A percentile compares a stretch with the other conserved stretches of the same genome.
These are phyloP conservation scores for Tonatia bakeri DNA, from an alignment of 2,113 vertebrate genomes.

Conservation along the genomic window DNA sequence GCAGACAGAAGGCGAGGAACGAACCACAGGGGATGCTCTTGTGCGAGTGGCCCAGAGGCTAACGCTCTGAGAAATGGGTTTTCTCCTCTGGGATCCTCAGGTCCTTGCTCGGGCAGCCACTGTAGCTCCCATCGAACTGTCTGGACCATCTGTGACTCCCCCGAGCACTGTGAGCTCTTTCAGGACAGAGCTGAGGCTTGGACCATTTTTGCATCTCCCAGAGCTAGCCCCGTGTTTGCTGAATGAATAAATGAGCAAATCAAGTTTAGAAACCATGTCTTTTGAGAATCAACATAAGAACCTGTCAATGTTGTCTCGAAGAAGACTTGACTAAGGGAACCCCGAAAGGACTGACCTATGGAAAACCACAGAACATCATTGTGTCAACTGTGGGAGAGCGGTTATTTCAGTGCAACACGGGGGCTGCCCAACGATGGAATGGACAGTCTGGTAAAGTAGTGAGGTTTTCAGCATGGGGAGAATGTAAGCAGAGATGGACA, in stretches of 20 bases:
- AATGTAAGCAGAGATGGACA: rapidly evolving
- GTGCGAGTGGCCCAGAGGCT: not conserved
- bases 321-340: not conserved
- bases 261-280: not conserved
- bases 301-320: not conserved
- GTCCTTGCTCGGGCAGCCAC: too few species aligned
- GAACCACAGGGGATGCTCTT: not conserved
- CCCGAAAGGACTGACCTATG: not conserved
- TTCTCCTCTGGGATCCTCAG: not conserved
- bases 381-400: not conserved
- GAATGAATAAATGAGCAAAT: not conserved
- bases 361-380: not conserved
- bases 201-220: not conserved
- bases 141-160: not conserved
- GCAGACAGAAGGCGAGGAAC: not conserved
- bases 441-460: not conserved
- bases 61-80: rapidly evolving
- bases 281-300: not conserved
- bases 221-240: not conserved
- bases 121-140: not conserved
- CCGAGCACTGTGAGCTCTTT: not conserved
- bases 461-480: not conserved
- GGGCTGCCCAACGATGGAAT: not conserved
- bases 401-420: not conserved
- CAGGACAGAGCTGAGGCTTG: not conserved